Base-by-base conservation (phyloP, 1,140 invertebrate species). In the Camponotus floridanus region DNA sequence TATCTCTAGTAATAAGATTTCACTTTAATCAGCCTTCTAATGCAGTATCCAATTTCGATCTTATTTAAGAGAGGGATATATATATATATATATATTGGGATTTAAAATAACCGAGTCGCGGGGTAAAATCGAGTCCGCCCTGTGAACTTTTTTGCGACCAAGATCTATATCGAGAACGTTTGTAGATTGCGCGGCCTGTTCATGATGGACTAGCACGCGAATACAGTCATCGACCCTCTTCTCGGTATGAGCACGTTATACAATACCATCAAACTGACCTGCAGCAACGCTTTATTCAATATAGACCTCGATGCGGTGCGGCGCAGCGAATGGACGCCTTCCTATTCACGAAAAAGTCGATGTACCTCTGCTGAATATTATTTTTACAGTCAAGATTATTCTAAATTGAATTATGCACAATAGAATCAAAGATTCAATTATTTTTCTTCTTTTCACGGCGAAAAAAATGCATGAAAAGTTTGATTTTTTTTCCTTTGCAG, bases 181-280 rank as follows among this genome's bases (percentile, higher is more conserved):
- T 92, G 89, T 90, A 88, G 90, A 92, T 93, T 91, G 88, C 65
- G 87, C 87, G 71, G 62, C 51, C 84, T 85, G 87, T 92, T 94
- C 91, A 93, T 90, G 93, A 93, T 89, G 90, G 87, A 88, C 90
- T 91, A 86, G 88, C 93, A 94, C 93, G 93, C 93, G 91, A 94
- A 91, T 92, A 90, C 90, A 93, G 93, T 93, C 93, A 92, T 93
- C 93, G 93, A 94, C 93, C 93, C 88, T 86, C 61, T 81, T 76
- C 87, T 76, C 87, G 86, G 31, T 59, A 83, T 78, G 80, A 81
- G 61, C 88, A 80, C 78, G 65, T 91, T 90, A 88, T 89, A 92
- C 88, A 93, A 93, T 92, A 90, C 89, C 74, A 90, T 70, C 79
- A 91, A 92, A 93, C 91, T 93, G 89, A 92, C 92, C 92, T 92